These are phyloP conservation scores for Rhadina sibilatrix DNA, from an alignment of 2,113 vertebrate species.

Conservation along the genomic window DNA sequence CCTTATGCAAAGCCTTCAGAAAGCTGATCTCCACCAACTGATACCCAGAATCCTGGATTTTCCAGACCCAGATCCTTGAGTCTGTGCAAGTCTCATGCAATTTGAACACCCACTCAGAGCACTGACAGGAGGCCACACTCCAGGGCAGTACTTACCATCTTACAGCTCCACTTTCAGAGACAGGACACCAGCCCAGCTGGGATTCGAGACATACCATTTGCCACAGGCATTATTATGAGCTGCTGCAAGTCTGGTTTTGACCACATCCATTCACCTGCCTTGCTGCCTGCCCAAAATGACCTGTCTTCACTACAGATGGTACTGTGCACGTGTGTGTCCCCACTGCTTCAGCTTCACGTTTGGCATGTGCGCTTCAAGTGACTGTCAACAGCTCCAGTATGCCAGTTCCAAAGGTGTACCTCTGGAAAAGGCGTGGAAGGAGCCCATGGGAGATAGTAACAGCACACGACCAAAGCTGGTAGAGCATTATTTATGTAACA, in stretches of 20 bases:
- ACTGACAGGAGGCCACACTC: neutral
- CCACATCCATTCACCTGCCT: neutral
- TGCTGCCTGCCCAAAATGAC: neutral
- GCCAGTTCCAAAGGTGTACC: accelerated
- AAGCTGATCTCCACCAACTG: neutral
- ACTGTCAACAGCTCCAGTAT: neutral
- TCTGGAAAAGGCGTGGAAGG: neutral
- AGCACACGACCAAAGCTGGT: neutral
- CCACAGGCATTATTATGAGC: neutral
- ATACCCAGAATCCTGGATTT: neutral
- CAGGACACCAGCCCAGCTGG: neutral
- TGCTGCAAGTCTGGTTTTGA: neutral
- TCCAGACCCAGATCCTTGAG: neutral
- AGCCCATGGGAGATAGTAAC: neutral
- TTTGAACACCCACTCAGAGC: neutral
- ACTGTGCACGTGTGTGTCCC: accelerated
- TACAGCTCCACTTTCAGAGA: neutral
- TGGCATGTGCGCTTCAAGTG: neutral
- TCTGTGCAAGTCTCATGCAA: neutral
- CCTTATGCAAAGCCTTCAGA: neutral
- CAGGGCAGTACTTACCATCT: neutral
- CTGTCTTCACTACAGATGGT: neutral
- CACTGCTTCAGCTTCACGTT: neutral
- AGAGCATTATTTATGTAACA: neutral
- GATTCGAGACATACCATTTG: accelerated